These are phyloP conservation scores for Hydrotaea cyrtoneurina DNA, from an alignment of 2,888 invertebrate genomes.

Conservation along the genomic window DNA sequence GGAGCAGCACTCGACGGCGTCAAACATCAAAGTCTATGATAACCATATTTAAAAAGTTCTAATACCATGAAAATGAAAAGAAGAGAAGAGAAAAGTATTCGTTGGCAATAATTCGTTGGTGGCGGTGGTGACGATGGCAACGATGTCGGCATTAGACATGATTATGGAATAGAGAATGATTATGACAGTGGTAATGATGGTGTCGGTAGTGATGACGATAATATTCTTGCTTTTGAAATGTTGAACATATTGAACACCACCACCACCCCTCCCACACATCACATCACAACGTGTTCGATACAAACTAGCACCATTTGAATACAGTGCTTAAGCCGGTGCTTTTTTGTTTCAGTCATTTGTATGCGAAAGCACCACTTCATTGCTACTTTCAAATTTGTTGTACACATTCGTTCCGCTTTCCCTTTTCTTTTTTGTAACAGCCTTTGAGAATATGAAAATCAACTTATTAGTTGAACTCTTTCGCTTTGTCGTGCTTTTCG, in stretches of 20 bases:
- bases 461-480: constrained; percentile 31
- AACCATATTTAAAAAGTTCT: constrained; percentile 10
- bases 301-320: neutral
- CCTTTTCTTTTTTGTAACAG: neutral
- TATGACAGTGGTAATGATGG: neutral
- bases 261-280: too few relatives aligned
- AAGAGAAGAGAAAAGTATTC: too few relatives aligned
- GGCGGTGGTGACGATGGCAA: neutral
- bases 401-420: neutral
- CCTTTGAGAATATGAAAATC: constrained; percentile 16
- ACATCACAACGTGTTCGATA: neutral
- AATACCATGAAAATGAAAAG: neutral
- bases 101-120: neutral
- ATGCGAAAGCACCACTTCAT: neutral
- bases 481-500: neutral
- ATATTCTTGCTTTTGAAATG: neutral
- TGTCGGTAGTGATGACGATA: neutral
- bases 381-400: constrained; percentile 7
- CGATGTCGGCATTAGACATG: constrained; percentile 8
- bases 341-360: neutral
- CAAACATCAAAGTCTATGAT: constrained; percentile 30
- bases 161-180: neutral
- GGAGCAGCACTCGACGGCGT: neutral
- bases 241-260: neutral
- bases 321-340: neutral